Evolutionary conservation across 2,113 vertebrate genomes (phyloP), one percentile per base, ranked within the genome.

Genomic region (Sakesphorus luctuosus): DNA sequence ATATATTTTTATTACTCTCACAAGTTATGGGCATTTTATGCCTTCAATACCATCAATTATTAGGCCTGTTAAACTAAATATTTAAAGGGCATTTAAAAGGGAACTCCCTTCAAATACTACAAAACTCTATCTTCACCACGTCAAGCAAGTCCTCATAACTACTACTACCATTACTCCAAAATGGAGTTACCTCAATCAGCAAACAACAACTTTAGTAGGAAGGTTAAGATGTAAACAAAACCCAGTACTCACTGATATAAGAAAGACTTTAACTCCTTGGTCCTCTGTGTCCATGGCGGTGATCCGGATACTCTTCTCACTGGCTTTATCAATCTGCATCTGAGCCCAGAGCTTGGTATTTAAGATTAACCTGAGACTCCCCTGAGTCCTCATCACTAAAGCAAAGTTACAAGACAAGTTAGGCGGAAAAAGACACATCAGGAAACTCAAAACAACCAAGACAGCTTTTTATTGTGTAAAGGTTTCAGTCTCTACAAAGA

Each of bases 271-370:
- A 84, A 99, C 99, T 7, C 99, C 99, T 97, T 99, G 99, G 98
- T 99, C 99, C 97, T 99, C 99, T 6, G 99, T 99, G 96, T 99
- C 99, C 98, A 99, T 99, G 95, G 99, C 99, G 0, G 99, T 99
- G 98, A 99, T 98, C 43, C 99, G 98, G 95, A 99, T 98, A 56
- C 99, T 99, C 96, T 99, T 99, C 96, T 99, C 99, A 7, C 99
- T 99, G 97, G 99, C 99, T 98, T 99, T 99, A 96, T 99, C 99
- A 3, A 99, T 99, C 97, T 99, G 99, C 99, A 99, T 99, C 98
- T 99, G 99, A 24, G 99, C 98, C 99, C 99, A 99, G 33, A 99
- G 98, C 97, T 99, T 99, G 89, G 99, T 99, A 97, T 99, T 99
- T 91, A 99, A 98, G 97, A 99, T 99, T 92, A 99, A 97, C 75